Evolutionary conservation across 2,797 vertebrate species (phyloP).

Genomic region (Pipistrellus pipistrellus): DNA sequence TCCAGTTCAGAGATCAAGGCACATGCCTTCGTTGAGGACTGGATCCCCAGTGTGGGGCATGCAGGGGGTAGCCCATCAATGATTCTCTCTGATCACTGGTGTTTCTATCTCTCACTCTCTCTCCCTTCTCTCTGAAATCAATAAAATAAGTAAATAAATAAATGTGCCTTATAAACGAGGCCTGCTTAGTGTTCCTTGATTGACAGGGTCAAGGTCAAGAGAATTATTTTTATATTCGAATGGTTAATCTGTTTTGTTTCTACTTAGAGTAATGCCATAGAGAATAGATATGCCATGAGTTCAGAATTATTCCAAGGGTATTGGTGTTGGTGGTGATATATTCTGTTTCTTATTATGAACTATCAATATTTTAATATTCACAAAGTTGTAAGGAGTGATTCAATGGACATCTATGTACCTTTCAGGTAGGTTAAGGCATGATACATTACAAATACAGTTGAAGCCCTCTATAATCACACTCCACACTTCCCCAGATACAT

Average conservation of each 20-base stretch:
- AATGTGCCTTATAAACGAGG: too few species aligned
- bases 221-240: neutral
- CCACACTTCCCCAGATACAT: neutral
- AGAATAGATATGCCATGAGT: neutral
- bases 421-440: neutral
- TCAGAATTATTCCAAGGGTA: neutral
- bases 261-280: neutral
- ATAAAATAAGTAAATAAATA: too few species aligned
- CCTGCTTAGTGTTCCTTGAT: neutral
- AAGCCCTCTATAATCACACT: neutral
- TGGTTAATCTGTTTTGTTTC: neutral
- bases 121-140: too few species aligned
- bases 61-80: too few species aligned
- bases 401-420: neutral
- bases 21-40: too few species aligned
- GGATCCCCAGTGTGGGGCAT: too few species aligned
- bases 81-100: too few species aligned
- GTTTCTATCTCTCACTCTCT: too few species aligned
- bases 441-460: neutral
- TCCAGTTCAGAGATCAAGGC: too few species aligned
- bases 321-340: neutral
- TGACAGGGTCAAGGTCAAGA: neutral
- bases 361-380: slow-evolving; percentile 27
- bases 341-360: neutral
- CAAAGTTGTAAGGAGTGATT: neutral